Percentiles rank a stretch among this genome's conserved stretches.
Conservation (phyloP, 2,888 invertebrate genomes). For the Chalcis sispes region DNA sequence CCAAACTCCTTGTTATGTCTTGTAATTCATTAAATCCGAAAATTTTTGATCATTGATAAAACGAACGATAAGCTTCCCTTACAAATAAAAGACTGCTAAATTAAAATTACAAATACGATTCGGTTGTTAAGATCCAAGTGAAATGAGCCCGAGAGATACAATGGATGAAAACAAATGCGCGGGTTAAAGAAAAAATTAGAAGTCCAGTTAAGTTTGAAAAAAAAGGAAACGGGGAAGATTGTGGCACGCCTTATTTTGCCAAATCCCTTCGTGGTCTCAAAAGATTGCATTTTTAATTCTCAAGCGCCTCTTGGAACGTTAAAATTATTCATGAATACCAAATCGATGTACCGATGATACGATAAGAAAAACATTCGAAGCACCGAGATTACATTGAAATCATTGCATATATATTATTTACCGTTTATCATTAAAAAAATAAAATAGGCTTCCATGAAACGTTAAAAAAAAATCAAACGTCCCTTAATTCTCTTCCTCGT, state of each 20-base stretch:
- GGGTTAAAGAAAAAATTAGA: slow-evolving; percentile 26
- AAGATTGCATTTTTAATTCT: too few species aligned
- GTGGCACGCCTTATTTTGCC: neutral
- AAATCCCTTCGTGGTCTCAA: neutral
- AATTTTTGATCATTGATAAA: slow-evolving; percentile 25
- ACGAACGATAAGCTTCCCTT: neutral
- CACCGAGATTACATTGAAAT: too few species aligned
- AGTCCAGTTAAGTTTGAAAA: neutral
- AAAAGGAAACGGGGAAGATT: slow-evolving; percentile 9
- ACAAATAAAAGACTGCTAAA: neutral
- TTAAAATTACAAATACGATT: slow-evolving; percentile 1
- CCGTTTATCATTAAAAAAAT: too few species aligned
- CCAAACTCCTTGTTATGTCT: slow-evolving; percentile 19
- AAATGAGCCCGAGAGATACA: slow-evolving; percentile 4
- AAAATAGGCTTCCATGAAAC: too few species aligned
- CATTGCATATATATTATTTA: too few species aligned
- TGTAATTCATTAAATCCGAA: neutral
- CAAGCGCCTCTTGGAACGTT: too few species aligned
- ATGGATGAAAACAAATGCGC: slow-evolving; percentile 4
- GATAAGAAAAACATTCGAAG: too few species aligned
- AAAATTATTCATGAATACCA: too few species aligned
- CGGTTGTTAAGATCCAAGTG: slow-evolving; percentile 19
- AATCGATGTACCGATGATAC: too few species aligned
- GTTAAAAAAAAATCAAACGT: too few species aligned
- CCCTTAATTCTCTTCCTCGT: too few species aligned